Evolutionary conservation across 2,113 vertebrate genomes (phyloP), one percentile per base, ranked within the genome.

Genomic region (Genyomyrus donnyi): DNA sequence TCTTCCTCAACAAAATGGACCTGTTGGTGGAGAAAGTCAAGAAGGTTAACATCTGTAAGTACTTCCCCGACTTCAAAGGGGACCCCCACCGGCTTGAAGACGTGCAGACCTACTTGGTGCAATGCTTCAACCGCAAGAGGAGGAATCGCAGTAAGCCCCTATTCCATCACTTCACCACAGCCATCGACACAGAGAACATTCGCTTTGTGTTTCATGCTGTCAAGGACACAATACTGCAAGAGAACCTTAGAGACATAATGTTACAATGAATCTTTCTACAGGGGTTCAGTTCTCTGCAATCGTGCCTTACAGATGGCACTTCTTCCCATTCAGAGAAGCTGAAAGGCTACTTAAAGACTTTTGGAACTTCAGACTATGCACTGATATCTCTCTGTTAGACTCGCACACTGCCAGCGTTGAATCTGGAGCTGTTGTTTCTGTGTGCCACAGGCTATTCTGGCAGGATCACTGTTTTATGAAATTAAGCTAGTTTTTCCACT

Each of bases 181-280:
- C 98, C 89, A 97, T 99, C 58, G 98, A 99, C 96, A 99, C 98
- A 0, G 98, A 99, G 91, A 99, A 99, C 92, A 98, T 99, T 94
- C 98, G 98, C 92, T 99, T 99, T 3, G 98, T 99, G 90, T 99
- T 99, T 91, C 97, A 98, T 8, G 98, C 98, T 0, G 98, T 99
- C 91, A 99, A 99, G 94, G 98, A 99, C 96, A 99, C 98, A 0
- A 99, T 99, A 95, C 96, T 99, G 94, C 98, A 99, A 92, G 97
- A 99, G 92, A 99, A 99, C 91, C 98, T 99, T 86, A 98, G 97
- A 93, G 98, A 99, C n/a, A 98, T 99, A 90, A 99, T 99, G 98
- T 94, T 99, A 95, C 97, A 99, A 96, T 99, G 98, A 91, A 58
- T 46, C 62, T 53, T 52, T 13, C 58, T 3, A 27, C 7, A 52